Base-by-base conservation (phyloP, 2,113 vertebrate species). In the Leuciscus idus region DNA sequence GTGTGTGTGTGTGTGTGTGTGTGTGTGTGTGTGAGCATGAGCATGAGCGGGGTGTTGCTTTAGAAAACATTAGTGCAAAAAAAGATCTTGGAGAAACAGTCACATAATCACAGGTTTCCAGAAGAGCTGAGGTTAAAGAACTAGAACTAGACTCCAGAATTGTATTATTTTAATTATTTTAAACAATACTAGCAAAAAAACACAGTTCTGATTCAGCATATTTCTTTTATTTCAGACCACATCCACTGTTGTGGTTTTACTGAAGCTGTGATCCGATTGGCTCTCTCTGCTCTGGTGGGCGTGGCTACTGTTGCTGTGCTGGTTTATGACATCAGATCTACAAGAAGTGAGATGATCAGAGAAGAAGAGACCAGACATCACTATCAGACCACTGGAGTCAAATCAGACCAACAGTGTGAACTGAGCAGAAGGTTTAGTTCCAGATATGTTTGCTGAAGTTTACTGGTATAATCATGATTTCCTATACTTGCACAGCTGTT, bases 251-350 rank as follows among this genome's bases (percentile, higher is more conserved):
- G 57, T 62, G 36, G 55, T 17, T 15, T 26, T 1, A 10, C 55
- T 43, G 77, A 80, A 43, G 7, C 33, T 43, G 28, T 62, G 33
- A 61, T 43, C 1, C 77, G 77, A 61, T 80, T 80, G 77, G 77
- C 4, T 0, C 6, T 61, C 6, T 59, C 77, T 26, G 77, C 11
- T n/a, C 52, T 79, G 30, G 77, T 79, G 52, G 30, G 77, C 43
- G 43, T 79, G 55, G 77, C 55, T 15, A 21, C 77, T 61, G 55
- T 61, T 39, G 77, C 77, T n/a, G 4, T 61, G 21, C 33, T 80
- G 55, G 6, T 80, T 5, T 62, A 80, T 62, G 77, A 80, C 33
- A 26, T 80, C 33, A 36, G 30, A 80, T 80, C 57, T 4, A 43
- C 55, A 80, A 43, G 77, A 80, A 39, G 7, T 15, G 55, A 61